Evolutionary conservation across 2,888 invertebrate species (phyloP), one percentile per base, ranked within the genome.

Genomic region (Nycteola revayana): DNA sequence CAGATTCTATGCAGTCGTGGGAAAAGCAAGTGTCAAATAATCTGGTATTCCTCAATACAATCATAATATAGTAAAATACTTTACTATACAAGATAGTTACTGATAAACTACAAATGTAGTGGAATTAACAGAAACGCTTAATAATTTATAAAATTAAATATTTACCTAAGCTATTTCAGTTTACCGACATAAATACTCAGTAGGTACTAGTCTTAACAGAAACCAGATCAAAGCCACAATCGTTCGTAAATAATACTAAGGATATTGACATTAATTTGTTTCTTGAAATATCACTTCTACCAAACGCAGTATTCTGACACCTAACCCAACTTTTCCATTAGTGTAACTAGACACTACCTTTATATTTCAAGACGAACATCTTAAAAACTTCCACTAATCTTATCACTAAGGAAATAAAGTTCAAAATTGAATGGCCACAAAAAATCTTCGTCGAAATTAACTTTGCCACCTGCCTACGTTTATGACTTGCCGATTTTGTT

Each of bases 241-340:
- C 14, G 14, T 14, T 3, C 14, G 5, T 14, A 14, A 14, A 14
- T 14, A 14, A 3, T 14, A 5, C 5, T 14, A 24, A 27, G 7
- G n/a, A 24, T 37, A 45, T 41, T 36, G 36, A 39, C 37, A 32
- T 46, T 40, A 32, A 49, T 49, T 49, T 46, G 43, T 46, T 43
- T 42, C 30, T 32, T 26, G 25, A 44, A 49, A 52, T 49, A 38
- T 44, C 26, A 37, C 22, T 39, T 36, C 32, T 28, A 54, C 39
- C 36, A 51, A 45, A 36, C 36, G 33, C 25, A 8, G 36, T 44
- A 42, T 44, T 36, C 36, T 40, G 55, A 55, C 38, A 42, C 42
- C 40, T 38, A 40, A 50, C 43, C 36, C 25, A 47, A 44, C 42
- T 55, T 52, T 55, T 44, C 52, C 55, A 55, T 55, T 55, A 55